phyloP scores from a whole-genome alignment of 2,113 vertebrate species.

The Gambusia holbrooki region DNA sequence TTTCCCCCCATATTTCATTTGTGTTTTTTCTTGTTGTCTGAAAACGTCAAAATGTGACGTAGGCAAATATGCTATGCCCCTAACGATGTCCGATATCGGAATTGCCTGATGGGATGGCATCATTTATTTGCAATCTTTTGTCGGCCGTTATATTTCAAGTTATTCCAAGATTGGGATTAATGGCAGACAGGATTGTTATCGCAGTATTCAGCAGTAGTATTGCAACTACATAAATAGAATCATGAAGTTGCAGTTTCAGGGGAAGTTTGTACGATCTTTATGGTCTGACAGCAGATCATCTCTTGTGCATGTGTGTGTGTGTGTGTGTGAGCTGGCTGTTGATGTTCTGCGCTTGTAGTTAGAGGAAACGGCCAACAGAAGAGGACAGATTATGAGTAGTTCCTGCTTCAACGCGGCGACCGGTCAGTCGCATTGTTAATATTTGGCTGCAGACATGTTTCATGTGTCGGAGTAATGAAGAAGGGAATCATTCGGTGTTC shows the following conservation, averaged over 20 bases:
- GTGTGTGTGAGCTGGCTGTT: slow-evolving; percentile 7
- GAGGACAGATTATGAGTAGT: slow-evolving; percentile 55
- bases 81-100: too few relatives aligned
- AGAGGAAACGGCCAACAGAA: slow-evolving; percentile 48
- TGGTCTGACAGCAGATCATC: slow-evolving; percentile 56
- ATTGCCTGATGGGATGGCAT: too few relatives aligned
- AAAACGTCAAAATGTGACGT: too few relatives aligned
- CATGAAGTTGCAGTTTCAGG: too few relatives aligned
- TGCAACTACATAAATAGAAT: too few relatives aligned
- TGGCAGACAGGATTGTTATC: too few relatives aligned
- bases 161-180: background rate
- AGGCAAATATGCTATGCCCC: too few relatives aligned
- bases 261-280: too few relatives aligned
- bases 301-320: background rate
- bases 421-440: slow-evolving; percentile 49
- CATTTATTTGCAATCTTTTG: background rate
- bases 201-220: too few relatives aligned
- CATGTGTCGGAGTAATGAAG: slow-evolving; percentile 75
- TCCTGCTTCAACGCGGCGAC: slow-evolving; percentile 22
- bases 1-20: too few relatives aligned
- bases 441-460: slow-evolving; percentile 55
- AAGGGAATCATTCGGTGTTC: slow-evolving; percentile 74
- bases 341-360: slow-evolving; percentile 56
- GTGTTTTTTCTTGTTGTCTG: too few relatives aligned
- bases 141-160: background rate